Evolutionary conservation across 2,888 invertebrate species (phyloP).

Genomic region (Rhagonycha lutea): DNA sequence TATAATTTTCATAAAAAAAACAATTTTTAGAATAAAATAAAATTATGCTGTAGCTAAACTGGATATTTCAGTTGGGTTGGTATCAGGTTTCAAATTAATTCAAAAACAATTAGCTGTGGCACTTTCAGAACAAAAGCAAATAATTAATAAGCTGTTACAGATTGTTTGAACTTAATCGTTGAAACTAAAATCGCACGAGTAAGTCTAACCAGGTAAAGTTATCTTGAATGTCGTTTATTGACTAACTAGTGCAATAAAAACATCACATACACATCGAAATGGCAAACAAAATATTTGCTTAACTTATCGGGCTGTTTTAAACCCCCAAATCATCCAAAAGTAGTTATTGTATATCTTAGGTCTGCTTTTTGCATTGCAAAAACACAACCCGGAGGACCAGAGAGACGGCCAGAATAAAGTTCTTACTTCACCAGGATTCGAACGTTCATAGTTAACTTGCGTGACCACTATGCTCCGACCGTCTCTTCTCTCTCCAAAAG

Average conservation of each 20-base stretch:
- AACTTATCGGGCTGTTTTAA: too few species aligned
- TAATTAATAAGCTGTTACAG: neutral
- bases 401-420: too few species aligned
- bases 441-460: too few species aligned
- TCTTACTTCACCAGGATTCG: too few species aligned
- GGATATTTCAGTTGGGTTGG: neutral
- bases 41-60: neutral
- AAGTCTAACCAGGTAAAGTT: neutral
- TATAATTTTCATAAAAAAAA: neutral
- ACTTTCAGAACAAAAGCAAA: neutral
- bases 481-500: too few species aligned
- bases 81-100: neutral
- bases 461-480: too few species aligned
- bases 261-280: too few species aligned
- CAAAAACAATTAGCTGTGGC: neutral
- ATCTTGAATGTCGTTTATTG: neutral
- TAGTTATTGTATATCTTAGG: too few species aligned
- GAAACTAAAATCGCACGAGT: neutral
- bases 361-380: too few species aligned
- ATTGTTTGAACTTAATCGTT: neutral
- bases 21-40: neutral
- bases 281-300: too few species aligned
- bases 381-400: too few species aligned
- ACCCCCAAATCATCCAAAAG: too few species aligned
- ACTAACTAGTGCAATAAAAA: neutral